These are phyloP conservation scores for Schizaphis graminum DNA, from an alignment of 2,888 invertebrate genomes.

Conservation along the genomic window DNA sequence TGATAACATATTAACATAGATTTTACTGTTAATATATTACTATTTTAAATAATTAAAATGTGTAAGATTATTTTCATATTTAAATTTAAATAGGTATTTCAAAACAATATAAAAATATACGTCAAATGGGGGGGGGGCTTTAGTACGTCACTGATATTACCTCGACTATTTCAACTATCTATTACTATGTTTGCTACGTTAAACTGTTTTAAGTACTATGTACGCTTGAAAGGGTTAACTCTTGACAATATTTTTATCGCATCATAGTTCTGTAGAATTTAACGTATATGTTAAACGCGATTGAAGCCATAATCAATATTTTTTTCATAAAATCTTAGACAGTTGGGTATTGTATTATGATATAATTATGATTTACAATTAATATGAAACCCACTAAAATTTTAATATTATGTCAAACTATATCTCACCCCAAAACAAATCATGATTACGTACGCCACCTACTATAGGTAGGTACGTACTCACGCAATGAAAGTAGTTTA, in stretches of 20 bases:
- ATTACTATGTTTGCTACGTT: background rate
- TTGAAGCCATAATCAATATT: background rate
- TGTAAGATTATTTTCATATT: too few species aligned
- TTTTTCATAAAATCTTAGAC: background rate
- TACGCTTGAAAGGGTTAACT: background rate
- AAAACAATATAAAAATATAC: too few species aligned
- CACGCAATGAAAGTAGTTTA: background rate
- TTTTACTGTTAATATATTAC: too few species aligned
- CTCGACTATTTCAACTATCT: background rate
- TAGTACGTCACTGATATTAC: too few species aligned
- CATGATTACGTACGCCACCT: background rate
- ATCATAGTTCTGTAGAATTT: background rate
- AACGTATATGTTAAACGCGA: background rate
- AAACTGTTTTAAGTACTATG: background rate
- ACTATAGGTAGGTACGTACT: background rate
- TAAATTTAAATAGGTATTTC: too few species aligned
- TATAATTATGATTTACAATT: background rate
- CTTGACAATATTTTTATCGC: background rate
- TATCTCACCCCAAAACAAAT: background rate
- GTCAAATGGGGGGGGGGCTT: too few species aligned
- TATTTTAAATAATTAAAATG: too few species aligned
- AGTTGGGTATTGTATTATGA: background rate
- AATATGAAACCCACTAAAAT: background rate
- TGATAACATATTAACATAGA: too few species aligned
- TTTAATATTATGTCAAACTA: background rate